These are phyloP conservation scores for Zingel zingel DNA, from an alignment of 2,113 vertebrate genomes.

Conservation along the genomic window DNA sequence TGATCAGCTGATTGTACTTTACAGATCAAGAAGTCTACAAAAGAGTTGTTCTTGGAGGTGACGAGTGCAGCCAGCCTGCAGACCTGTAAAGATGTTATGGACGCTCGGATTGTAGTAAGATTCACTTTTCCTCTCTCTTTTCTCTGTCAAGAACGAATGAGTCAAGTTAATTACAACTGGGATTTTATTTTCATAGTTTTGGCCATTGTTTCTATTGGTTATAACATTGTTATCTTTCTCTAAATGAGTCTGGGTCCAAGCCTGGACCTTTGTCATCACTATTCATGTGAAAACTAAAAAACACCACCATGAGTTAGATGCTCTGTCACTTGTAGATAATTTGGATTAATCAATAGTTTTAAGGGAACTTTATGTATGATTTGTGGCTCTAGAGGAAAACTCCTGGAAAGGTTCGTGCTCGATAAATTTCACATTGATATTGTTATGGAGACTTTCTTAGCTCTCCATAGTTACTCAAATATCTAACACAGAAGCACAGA, in stretches of 20 bases:
- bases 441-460: too few relatives aligned
- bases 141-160: not conserved
- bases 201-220: not conserved
- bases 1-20: not conserved
- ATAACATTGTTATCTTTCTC: not conserved
- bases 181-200: not conserved
- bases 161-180: not conserved
- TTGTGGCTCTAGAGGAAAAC: not conserved
- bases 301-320: not conserved
- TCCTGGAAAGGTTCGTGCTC: not conserved
- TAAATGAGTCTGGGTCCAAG: not conserved
- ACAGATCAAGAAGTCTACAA: constrained; percentile 91
- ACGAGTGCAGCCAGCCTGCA: too few relatives aligned
- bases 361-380: not conserved
- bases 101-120: constrained; percentile 89
- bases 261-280: not conserved
- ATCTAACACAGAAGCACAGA: too few relatives aligned
- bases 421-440: too few relatives aligned
- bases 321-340: not conserved
- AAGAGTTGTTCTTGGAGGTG: constrained; percentile 93
- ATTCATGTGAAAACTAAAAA: not conserved
- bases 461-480: too few relatives aligned
- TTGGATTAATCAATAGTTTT: not conserved
- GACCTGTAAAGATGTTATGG: too few relatives aligned
- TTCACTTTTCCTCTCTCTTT: not conserved